Evolutionary conservation across 2,797 vertebrate genomes (phyloP).

Genomic region (Mycteria americana): DNA sequence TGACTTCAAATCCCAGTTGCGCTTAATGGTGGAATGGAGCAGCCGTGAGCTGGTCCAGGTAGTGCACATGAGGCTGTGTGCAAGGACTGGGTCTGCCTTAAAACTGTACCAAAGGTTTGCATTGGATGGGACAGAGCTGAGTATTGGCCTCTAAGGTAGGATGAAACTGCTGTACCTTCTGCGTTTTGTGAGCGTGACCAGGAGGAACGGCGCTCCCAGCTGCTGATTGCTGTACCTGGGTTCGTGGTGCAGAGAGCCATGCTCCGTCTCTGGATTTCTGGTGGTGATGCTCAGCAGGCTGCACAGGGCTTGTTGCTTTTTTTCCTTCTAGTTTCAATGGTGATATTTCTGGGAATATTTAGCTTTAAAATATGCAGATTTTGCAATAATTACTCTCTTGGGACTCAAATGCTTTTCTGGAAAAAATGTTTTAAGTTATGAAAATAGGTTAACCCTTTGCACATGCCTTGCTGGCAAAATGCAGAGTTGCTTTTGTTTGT

Average conservation of each 20-base stretch:
- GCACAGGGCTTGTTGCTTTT: neutral
- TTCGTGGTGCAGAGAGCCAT: neutral
- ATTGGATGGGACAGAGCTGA: neutral
- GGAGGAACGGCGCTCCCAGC: neutral
- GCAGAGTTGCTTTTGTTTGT: neutral
- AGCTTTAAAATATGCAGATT: slow-evolving; percentile 19
- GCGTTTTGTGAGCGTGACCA: fast-evolving
- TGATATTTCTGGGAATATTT: slow-evolving; percentile 43
- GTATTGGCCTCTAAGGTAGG: neutral
- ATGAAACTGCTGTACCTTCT: neutral
- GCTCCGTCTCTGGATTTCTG: neutral
- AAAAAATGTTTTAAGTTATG: neutral
- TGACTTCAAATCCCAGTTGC: neutral
- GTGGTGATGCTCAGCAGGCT: neutral
- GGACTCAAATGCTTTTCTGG: neutral
- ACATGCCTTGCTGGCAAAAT: neutral
- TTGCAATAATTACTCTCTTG: slow-evolving; percentile 41
- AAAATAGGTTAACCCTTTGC: neutral
- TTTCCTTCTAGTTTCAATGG: neutral
- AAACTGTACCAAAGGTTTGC: no score
- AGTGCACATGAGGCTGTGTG: fast-evolving
- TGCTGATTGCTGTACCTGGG: fast-evolving
- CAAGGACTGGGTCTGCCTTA: neutral
- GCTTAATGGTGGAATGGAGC: neutral
- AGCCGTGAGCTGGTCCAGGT: neutral